These are phyloP conservation scores for Drosophila triauraria DNA, from an alignment of 1,140 invertebrate species.

Conservation along the genomic window DNA sequence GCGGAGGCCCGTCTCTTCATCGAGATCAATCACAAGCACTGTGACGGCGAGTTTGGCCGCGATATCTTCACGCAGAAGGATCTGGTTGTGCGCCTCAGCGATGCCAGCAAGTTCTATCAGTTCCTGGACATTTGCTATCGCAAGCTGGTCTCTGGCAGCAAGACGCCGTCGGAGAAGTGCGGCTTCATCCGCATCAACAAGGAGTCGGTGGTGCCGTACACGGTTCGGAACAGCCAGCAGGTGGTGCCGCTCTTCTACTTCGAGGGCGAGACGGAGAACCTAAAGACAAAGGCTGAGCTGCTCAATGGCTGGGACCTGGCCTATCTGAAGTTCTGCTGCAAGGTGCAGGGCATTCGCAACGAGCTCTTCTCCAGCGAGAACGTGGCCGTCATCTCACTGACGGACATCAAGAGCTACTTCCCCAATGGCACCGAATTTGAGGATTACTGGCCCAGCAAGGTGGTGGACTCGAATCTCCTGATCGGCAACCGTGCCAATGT, in stretches of 20 bases:
- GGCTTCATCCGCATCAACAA: conserved; percentile 97
- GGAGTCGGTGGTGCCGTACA: conserved; percentile 97
- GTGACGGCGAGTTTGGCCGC: conserved; percentile 94
- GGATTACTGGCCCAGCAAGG: conserved; percentile 95
- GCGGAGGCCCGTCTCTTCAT: conserved; percentile 95
- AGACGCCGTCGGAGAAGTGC: conserved; percentile 91
- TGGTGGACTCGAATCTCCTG: conserved; percentile 91
- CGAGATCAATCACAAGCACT: conserved; percentile 97
- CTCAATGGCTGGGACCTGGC: conserved; percentile 96
- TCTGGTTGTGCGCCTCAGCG: conserved; percentile 93
- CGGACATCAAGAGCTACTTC: conserved; percentile 96
- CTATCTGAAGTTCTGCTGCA: conserved; percentile 97
- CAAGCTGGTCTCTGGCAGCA: conserved; percentile 89
- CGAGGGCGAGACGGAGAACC: conserved; percentile 95
- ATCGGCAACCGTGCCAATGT: conserved; percentile 87
- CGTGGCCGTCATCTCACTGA: conserved; percentile 94
- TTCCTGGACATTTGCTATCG: conserved; percentile 95
- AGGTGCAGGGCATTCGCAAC: conserved; percentile 96
- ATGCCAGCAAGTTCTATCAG: conserved; percentile 95
- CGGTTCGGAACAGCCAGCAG: conserved; percentile 92
- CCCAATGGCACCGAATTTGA: conserved; percentile 95
- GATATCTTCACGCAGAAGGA: conserved; percentile 96
- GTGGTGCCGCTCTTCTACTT: conserved; percentile 98
- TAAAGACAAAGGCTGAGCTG: conserved; percentile 93
- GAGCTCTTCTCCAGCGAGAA: conserved; percentile 95